Base-by-base conservation (phyloP, 1,140 invertebrate genomes). In the Drosophila bifasciata region DNA sequence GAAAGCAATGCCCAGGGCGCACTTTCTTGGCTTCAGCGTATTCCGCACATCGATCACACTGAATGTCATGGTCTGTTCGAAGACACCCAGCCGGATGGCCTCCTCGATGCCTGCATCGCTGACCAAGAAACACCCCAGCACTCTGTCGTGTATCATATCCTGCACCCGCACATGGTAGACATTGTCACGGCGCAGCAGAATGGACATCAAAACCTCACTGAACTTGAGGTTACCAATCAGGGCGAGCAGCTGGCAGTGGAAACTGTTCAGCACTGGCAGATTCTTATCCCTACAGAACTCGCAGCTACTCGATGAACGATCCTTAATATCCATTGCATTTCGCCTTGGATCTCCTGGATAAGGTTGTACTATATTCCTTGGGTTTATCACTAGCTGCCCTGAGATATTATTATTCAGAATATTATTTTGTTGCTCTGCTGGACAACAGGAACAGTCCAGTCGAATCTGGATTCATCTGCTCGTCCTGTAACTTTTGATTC, bases 51-150 rank as follows among this genome's bases (percentile, higher is more conserved):
- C 89, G 8, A 83, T 67, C 4, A 90, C 75, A 52, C 58, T 73
- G 11, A 90, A 89, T 8, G 89, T 90, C n/a, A 89, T 45, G 23
- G 90, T 86, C 0, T 79, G n/a, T 7, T 67, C 17, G 7, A 90
- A 90, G 0, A 90, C 5, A 7, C 76, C 69, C 28, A 71, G 0
- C 6, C 23, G 11, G 0, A 68, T 57, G 15, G 84, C 88, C 45
- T 83, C 74, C 17, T 44, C 50, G 6, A 90, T 77, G 15, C 60
- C 89, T 0, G 5, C 39, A 28, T 90, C 79, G 5, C 46, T 83
- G 1, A 79, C 80, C 41, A 90, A 66, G 23, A 85, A 40, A 1
- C 89, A 90, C 15, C 75, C 89, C 1, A 90, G 50, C 0, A 77
- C 71, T 0, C 9, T 6, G 4, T 62, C 68, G 0, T 41, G 58